Evolutionary conservation across 35 echinoderm and acorn worm species (phyloP).

Genomic region (Amphiura filiformis): DNA sequence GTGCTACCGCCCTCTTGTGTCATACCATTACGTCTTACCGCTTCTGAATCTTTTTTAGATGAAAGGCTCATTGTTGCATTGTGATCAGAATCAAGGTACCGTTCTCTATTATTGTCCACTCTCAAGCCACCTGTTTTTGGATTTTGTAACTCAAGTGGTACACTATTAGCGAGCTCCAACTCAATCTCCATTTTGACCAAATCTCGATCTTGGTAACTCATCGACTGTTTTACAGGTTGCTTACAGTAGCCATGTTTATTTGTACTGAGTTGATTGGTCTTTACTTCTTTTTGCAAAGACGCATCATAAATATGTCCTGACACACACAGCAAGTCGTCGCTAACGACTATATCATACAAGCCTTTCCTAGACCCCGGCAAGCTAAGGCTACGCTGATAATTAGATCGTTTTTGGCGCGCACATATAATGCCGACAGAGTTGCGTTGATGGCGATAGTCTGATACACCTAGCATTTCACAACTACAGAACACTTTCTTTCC

Average conservation of each 20-base stretch:
- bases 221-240: not conserved
- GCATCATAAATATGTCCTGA: not conserved
- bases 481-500: no score
- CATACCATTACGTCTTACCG: no score
- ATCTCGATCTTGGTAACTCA: not conserved
- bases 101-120: no score
- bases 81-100: no score
- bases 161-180: not conserved
- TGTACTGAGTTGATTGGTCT: not conserved
- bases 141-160: not conserved
- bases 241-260: not conserved
- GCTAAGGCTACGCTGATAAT: not conserved
- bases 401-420: not conserved
- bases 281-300: no score
- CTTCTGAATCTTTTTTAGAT: no score
- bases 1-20: no score
- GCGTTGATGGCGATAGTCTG: no score
- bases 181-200: not conserved
- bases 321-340: not conserved
- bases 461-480: no score
- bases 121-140: no score
- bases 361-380: not conserved
- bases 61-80: no score
- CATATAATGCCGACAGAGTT: not conserved
- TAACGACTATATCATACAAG: not conserved